phyloP scores from a whole-genome alignment of 2,797 vertebrate genomes.

The Crenuchus spilurus region DNA sequence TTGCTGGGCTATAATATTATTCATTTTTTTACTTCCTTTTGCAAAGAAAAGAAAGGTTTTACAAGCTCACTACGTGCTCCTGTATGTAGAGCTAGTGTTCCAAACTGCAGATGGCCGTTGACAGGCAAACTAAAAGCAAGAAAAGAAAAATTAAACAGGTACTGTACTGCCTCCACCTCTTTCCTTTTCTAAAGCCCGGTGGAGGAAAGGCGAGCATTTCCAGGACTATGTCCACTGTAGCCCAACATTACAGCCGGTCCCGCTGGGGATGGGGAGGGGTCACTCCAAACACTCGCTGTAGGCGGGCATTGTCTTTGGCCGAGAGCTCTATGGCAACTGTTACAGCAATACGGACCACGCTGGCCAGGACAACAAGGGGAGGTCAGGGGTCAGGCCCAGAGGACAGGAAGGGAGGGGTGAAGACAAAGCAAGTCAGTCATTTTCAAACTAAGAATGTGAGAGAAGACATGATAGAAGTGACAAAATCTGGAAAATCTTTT shows the following conservation, averaged over 20 bases:
- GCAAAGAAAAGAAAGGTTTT: no score
- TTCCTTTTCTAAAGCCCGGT: slow-evolving; percentile 40
- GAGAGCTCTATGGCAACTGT: slow-evolving; percentile 76
- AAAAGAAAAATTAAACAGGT: slow-evolving; percentile 37
- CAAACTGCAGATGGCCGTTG: no score
- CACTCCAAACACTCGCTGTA: slow-evolving; percentile 60
- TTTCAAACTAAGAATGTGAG: slow-evolving; percentile 17
- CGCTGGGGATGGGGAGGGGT: slow-evolving; percentile 39
- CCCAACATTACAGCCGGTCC: slow-evolving; percentile 57
- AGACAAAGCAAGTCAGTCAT: slow-evolving; percentile 47
- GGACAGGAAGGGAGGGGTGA: slow-evolving; percentile 61
- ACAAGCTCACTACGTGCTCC: no score
- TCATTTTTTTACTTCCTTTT: no score
- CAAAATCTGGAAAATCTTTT: no score
- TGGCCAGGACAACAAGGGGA: slow-evolving; percentile 52
- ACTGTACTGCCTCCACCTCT: slow-evolving; percentile 23
- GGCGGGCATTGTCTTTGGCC: slow-evolving; percentile 66
- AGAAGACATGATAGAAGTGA: neutral
- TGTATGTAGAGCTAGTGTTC: no score
- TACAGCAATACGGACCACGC: slow-evolving; percentile 66
- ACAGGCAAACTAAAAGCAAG: neutral
- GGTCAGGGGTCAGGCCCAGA: slow-evolving; percentile 75
- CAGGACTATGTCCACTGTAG: slow-evolving; percentile 68
- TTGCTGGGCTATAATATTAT: no score
- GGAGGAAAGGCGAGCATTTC: slow-evolving; percentile 60